phyloP scores from a whole-genome alignment of 2,797 vertebrate species.

The Alectoris magna region DNA sequence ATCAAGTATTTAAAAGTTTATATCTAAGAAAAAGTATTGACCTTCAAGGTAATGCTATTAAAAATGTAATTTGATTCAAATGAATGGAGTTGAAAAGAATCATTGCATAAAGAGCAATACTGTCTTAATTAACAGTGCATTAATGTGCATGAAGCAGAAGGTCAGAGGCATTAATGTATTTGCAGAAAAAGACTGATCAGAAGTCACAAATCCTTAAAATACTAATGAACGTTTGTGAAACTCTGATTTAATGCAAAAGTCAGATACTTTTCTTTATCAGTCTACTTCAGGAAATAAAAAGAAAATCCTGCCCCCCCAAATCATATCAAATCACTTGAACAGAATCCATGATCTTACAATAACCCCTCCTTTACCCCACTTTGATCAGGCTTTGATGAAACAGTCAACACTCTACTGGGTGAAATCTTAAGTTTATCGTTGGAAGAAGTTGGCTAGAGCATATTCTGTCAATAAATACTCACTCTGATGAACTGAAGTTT shows the following conservation, averaged over 20 bases:
- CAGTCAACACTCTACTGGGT: not conserved
- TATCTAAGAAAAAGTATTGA: slow-evolving; percentile 54
- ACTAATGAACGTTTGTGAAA: slow-evolving; percentile 24
- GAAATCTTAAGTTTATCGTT: not conserved
- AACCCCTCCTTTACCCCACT: accelerated
- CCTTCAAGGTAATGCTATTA: slow-evolving; percentile 68
- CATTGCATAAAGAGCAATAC: slow-evolving; percentile 51
- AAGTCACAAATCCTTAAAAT: slow-evolving; percentile 54
- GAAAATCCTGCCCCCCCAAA: not conserved
- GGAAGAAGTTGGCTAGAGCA: not conserved
- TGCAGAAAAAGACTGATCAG: slow-evolving; percentile 48
- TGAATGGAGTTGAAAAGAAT: slow-evolving; percentile 52
- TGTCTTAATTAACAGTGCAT: slow-evolving; percentile 75
- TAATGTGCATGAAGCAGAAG: slow-evolving; percentile 69
- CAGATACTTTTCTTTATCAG: not conserved
- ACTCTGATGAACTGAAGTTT: not conserved
- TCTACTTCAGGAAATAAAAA: not conserved
- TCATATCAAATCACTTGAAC: not conserved
- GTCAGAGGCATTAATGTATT: slow-evolving; percentile 66
- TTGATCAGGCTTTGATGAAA: not conserved
- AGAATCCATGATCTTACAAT: not conserved
- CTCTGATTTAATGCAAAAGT: slow-evolving; percentile 7
- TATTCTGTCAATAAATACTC: not conserved
- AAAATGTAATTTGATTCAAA: slow-evolving; percentile 70
- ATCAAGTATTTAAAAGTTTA: slow-evolving; percentile 55